These are phyloP conservation scores for Lithosia quadra DNA, from an alignment of 2,888 invertebrate species.

Conservation along the genomic window DNA sequence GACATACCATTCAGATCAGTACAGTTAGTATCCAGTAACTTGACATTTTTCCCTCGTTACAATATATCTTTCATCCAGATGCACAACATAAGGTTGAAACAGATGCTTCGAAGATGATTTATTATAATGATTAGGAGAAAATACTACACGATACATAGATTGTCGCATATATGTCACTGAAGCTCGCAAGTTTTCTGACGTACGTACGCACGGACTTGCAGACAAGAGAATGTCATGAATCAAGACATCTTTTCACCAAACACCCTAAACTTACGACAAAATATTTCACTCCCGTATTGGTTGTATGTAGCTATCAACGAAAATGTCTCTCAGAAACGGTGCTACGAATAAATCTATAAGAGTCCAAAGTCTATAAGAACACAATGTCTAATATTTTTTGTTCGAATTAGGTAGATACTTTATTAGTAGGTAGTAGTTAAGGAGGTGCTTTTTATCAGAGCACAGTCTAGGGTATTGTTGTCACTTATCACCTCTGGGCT, in stretches of 20 bases:
- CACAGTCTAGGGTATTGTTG: not conserved
- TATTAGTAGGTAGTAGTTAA: no score
- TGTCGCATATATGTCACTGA: not conserved
- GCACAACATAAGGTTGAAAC: no score
- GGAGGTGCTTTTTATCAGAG: no score
- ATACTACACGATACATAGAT: not conserved
- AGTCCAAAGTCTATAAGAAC: no score
- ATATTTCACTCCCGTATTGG: conserved; percentile 2
- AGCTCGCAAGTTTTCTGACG: no score
- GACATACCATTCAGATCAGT: not conserved
- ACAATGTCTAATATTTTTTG: no score
- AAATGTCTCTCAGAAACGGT: not conserved
- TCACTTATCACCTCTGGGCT: not conserved
- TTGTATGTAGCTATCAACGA: not conserved
- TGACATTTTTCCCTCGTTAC: not conserved
- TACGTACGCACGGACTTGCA: not conserved
- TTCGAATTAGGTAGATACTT: no score
- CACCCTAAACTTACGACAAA: not conserved
- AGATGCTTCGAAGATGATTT: no score
- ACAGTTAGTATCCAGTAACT: not conserved
- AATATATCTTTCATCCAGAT: not conserved
- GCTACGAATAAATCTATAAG: not conserved
- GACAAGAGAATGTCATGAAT: not conserved
- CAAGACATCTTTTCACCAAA: not conserved
- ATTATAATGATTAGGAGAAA: not conserved